A percentile compares a stretch with the other conserved stretches of the same genome.
Conservation (phyloP, 2,797 vertebrate genomes). For the Peromyscus aztecus region DNA sequence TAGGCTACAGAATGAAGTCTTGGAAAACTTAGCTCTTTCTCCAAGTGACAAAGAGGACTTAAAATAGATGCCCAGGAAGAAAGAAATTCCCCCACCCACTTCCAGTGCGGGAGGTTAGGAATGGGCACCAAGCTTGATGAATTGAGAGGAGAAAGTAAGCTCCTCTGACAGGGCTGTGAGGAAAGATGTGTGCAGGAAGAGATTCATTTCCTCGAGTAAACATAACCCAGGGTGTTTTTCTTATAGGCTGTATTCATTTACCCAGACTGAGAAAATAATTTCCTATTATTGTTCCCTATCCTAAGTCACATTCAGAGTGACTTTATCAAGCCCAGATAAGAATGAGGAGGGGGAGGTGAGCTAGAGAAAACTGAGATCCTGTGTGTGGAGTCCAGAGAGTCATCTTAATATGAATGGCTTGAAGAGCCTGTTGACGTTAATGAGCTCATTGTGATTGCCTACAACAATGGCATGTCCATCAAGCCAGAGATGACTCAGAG, state of each 20-base stretch:
- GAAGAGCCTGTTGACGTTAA: conserved; percentile 85
- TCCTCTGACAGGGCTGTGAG: background rate
- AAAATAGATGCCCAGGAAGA: background rate
- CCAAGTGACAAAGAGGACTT: background rate
- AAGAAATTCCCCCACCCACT: background rate
- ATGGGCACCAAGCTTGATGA: background rate
- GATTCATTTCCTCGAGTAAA: conserved; percentile 46
- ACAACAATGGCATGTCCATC: conserved; percentile 82
- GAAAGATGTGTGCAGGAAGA: conserved; percentile 27
- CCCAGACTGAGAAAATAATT: background rate
- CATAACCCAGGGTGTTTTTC: conserved; percentile 54
- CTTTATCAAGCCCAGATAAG: conserved; percentile 52
- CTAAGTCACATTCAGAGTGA: conserved; percentile 8
- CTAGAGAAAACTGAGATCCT: conserved; percentile 41
- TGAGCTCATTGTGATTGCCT: conserved; percentile 87
- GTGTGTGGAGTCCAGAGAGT: conserved; percentile 69
- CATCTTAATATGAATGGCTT: conserved; percentile 82
- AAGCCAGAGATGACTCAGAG: conserved; percentile 82
- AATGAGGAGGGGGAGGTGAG: conserved; percentile 25
- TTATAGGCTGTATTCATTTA: conserved; percentile 4
- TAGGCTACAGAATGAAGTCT: too few species aligned
- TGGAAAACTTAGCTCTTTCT: background rate
- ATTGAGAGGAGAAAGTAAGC: background rate
- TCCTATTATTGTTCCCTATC: background rate
- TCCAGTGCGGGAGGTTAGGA: background rate